phyloP scores from a whole-genome alignment of 2,797 vertebrate genomes.

The Petrocephalus schoutedeni region DNA sequence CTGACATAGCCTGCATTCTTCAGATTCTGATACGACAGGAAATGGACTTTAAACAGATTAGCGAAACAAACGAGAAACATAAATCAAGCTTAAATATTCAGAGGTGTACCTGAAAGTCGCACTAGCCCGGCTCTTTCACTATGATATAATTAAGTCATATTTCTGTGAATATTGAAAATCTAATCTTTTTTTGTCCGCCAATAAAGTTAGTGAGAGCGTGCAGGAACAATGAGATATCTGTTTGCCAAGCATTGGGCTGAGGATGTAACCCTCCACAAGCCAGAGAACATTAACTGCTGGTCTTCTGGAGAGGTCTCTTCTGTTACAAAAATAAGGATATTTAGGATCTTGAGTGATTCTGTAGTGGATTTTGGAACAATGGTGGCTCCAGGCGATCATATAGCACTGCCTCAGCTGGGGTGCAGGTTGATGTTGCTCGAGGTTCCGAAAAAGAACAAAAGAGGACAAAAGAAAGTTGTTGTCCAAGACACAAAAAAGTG shows the following conservation, averaged over 20 bases:
- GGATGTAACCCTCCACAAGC: not conserved
- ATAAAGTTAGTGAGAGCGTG: not conserved
- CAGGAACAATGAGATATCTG: not conserved
- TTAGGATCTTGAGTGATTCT: not conserved
- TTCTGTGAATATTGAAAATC: not conserved
- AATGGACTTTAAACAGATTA: constrained; percentile 25
- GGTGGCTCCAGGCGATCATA: not conserved
- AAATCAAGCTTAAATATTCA: constrained; percentile 5
- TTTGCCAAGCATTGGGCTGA: not conserved
- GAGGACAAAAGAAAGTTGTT: not conserved
- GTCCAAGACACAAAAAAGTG: not conserved
- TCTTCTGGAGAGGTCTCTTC: not conserved
- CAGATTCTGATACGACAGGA: constrained; percentile 16
- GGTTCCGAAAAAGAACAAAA: not conserved
- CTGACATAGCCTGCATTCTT: constrained; percentile 4
- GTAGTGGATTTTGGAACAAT: not conserved
- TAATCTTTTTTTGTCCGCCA: not conserved
- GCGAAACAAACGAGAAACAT: not conserved
- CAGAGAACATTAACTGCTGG: not conserved
- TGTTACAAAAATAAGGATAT: not conserved
- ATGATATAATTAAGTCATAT: not conserved
- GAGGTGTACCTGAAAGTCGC: not conserved
- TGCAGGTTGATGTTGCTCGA: not conserved
- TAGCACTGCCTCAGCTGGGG: not conserved
- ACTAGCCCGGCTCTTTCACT: not conserved